Base-by-base conservation (phyloP, 2,797 vertebrate species). In the Emydoidea blandingii region DNA sequence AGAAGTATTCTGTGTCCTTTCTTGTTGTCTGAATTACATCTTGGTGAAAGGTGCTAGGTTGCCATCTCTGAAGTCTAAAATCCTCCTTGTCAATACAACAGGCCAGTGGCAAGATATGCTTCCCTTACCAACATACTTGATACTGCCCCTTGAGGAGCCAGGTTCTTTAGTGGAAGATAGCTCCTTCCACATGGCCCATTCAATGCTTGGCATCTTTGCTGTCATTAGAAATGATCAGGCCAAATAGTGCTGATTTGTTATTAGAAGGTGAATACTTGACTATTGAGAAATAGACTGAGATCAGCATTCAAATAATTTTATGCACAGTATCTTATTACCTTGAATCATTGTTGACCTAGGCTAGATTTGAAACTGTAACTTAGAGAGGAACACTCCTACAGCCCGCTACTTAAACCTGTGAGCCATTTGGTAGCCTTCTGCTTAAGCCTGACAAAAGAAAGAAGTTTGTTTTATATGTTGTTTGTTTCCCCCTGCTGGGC, bases 321-420 rank as follows among this genome's bases (percentile, higher is more conserved):
- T 84, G 27, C 37, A 91, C 91, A 91, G 27, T 57, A 52, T 86
- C 59, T 89, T 54, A 85, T 85, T 52, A 72, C 72, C 95, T 92
- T 94, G 2, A 1, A 21, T 88, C 92, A 52, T 78, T 83, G 44
- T 95, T 95, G 92, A 84, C n/a, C 2, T 50, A 87, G 52, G 10
- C 31, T 84, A 74, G 65, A 85, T 59, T 52, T 91, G 21, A 86
- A 89, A 49, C 62, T 65, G 25, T 9, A 81, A 68, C 14, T 8
- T 78, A 16, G 14, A 78, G 74, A 12, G 14, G 8, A 25, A 78
- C 15, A 47, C 25, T 49, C 44, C 44, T 78, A 31, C 27, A 78
- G 44, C 14, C 44, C 5, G 44, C 74, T 78, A 29, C 41, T 78
- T 78, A 49, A 78, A 78, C 41, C 27, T 44, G 27, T 49, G 14